phyloP scores from a whole-genome alignment of 2,888 invertebrate species.

The Oxycera nigricornis region DNA sequence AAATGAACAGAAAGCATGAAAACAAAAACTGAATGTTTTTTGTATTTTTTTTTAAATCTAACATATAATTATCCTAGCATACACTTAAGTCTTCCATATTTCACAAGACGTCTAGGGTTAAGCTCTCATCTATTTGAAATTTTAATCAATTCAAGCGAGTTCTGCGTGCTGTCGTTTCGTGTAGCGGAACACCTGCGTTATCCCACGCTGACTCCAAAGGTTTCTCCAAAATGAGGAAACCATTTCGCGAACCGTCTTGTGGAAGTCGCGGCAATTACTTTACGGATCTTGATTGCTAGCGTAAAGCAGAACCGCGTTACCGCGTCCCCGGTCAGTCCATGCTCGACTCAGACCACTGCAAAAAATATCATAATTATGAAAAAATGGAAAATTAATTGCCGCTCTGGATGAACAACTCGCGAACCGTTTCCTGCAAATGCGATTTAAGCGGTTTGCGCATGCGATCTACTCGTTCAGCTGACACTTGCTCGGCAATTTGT shows the following conservation, averaged over 20 bases:
- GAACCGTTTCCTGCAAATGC: constrained; percentile 5
- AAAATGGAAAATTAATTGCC: constrained; percentile 30
- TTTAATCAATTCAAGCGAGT: background rate
- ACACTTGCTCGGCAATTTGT: constrained; percentile 18
- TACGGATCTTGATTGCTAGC: constrained; percentile 4
- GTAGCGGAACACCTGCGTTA: constrained; percentile 32
- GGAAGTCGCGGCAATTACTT: constrained; percentile 22
- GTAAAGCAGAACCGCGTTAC: background rate
- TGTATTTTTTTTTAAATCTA: too few species aligned
- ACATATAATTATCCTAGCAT: too few species aligned
- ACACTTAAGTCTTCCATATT: too few species aligned
- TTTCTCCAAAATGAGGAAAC: constrained; percentile 28
- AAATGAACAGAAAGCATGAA: too few species aligned
- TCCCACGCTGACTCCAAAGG: constrained; percentile 34
- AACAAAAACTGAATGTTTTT: too few species aligned
- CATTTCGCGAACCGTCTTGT: background rate
- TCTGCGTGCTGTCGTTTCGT: background rate
- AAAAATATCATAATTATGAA: background rate
- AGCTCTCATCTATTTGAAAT: background rate
- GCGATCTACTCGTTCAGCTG: constrained; percentile 17
- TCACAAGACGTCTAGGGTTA: too few species aligned
- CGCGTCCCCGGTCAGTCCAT: background rate
- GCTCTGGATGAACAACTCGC: constrained; percentile 4
- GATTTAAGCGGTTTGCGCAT: constrained; percentile 11
- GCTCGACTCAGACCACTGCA: background rate